Evolutionary conservation across 2,888 invertebrate species (phyloP).

Genomic region (Lepidocyrtoides sp.): DNA sequence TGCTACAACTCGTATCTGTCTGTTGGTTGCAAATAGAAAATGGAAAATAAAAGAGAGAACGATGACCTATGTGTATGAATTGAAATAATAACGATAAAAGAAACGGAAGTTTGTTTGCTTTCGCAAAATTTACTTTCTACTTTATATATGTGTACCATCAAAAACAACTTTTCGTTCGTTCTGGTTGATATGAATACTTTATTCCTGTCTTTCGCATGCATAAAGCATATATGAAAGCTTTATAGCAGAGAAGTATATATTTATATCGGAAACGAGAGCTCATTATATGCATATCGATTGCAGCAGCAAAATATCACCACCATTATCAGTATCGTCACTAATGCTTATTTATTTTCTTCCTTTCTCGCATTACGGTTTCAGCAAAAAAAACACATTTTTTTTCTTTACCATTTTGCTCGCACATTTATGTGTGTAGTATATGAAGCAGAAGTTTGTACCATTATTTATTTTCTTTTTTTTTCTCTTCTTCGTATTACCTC

Average conservation of each 20-base stretch:
- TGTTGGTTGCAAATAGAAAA: not conserved
- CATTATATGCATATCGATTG: constrained; percentile 45
- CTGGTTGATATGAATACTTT: constrained; percentile 8
- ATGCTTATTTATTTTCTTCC: constrained; percentile 21
- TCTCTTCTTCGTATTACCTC: too few species aligned
- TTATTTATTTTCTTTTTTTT: not conserved
- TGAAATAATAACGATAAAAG: not conserved
- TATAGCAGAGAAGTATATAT: too few species aligned
- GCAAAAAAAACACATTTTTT: not conserved
- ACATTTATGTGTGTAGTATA: too few species aligned
- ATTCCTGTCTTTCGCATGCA: not conserved
- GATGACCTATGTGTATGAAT: constrained; percentile 22
- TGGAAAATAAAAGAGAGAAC: constrained; percentile 31
- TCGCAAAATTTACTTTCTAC: not conserved
- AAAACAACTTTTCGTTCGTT: not conserved
- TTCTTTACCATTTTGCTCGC: too few species aligned
- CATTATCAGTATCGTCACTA: not conserved
- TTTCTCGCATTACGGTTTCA: not conserved
- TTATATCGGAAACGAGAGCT: constrained; percentile 14
- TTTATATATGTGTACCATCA: not conserved
- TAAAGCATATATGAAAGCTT: not conserved
- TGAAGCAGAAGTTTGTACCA: not conserved
- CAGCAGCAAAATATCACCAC: too few species aligned
- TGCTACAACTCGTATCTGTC: not conserved
- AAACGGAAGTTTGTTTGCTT: not conserved